Conservation (phyloP, 1,140 invertebrate genomes). For the Microvelia longipes region DNA sequence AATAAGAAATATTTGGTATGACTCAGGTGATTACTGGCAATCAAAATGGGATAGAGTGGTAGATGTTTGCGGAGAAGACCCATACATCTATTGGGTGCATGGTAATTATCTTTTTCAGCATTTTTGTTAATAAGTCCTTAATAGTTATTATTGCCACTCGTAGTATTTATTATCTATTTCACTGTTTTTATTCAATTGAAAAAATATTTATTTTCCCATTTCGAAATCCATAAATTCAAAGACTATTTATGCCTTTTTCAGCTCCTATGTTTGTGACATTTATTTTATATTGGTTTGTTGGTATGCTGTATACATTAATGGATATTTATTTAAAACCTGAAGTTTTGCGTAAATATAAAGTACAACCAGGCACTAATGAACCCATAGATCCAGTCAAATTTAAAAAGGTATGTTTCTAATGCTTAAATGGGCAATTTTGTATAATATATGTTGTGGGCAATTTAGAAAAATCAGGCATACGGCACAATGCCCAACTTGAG, state of each 20-base stretch:
- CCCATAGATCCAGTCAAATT: slow-evolving; percentile 47
- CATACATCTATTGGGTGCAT: slow-evolving; percentile 45
- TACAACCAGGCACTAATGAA: slow-evolving; percentile 67
- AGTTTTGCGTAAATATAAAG: slow-evolving; percentile 58
- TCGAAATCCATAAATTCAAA: too few species aligned
- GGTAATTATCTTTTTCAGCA: slow-evolving; percentile 28
- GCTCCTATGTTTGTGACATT: slow-evolving; percentile 41
- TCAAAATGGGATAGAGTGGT: slow-evolving; percentile 62
- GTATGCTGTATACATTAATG: slow-evolving; percentile 54
- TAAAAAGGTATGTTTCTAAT: not conserved
- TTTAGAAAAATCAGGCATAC: too few species aligned
- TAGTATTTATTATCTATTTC: too few species aligned
- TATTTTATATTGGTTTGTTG: slow-evolving; percentile 57
- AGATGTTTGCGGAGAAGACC: slow-evolving; percentile 45
- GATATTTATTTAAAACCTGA: slow-evolving; percentile 56
- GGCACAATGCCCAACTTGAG: too few species aligned
- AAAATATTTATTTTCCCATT: too few species aligned
- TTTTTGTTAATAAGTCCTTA: too few species aligned
- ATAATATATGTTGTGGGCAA: too few species aligned
- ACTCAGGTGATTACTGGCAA: slow-evolving; percentile 77
- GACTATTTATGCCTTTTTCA: too few species aligned
- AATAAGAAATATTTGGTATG: slow-evolving; percentile 69
- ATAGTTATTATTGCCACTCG: too few species aligned
- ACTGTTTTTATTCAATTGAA: too few species aligned
- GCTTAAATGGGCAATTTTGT: too few species aligned